Evolutionary conservation across 1,140 invertebrate genomes (phyloP).

Genomic region (Phthorimaea operculella): DNA sequence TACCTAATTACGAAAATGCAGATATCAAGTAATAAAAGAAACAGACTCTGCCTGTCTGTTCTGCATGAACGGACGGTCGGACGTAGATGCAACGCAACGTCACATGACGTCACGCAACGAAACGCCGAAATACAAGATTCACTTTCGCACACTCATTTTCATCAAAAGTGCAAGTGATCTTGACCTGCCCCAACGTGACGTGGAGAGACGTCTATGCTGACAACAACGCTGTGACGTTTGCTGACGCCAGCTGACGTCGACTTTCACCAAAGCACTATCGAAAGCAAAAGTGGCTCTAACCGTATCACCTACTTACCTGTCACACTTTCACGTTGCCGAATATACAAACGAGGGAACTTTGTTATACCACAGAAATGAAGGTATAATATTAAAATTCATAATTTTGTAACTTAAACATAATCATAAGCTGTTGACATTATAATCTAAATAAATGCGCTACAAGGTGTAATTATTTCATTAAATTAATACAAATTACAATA

Average conservation of each 20-base stretch:
- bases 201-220: constrained; percentile 10
- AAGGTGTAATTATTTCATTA: too few relatives aligned
- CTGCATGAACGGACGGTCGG: too few relatives aligned
- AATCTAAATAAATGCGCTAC: too few relatives aligned
- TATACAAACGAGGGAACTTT: not conserved
- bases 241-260: constrained; percentile 12
- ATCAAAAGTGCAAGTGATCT: constrained; percentile 32
- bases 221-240: constrained; percentile 3
- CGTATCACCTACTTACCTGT: not conserved
- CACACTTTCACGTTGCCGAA: not conserved
- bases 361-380: too few relatives aligned
- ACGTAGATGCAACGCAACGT: not conserved
- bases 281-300: constrained; percentile 15
- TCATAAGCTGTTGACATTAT: too few relatives aligned
- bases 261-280: constrained; percentile 18
- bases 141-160: constrained; percentile 30
- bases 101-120: not conserved
- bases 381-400: too few relatives aligned
- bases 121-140: constrained; percentile 12
- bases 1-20: too few relatives aligned
- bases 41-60: too few relatives aligned
- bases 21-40: too few relatives aligned
- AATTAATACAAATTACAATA: too few relatives aligned
- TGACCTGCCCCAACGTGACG: constrained; percentile 28
- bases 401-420: too few relatives aligned